These are phyloP conservation scores for Nyctereutes procyonoides DNA, from an alignment of 2,113 vertebrate genomes.

Conservation along the genomic window DNA sequence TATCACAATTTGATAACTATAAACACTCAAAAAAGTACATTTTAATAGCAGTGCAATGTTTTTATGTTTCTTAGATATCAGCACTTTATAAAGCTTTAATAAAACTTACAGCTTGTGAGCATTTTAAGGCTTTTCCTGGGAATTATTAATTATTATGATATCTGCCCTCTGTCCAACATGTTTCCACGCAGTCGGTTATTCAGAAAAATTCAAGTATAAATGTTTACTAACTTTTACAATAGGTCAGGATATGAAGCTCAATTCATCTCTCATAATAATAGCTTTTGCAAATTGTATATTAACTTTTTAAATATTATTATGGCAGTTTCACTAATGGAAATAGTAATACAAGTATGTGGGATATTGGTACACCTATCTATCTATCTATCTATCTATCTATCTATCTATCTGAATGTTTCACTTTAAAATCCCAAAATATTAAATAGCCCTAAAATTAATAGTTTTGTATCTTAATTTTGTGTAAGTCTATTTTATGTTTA, in stretches of 20 bases:
- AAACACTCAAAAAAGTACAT: neutral
- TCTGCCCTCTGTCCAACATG: neutral
- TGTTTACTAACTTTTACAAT: neutral
- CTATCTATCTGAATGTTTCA: neutral
- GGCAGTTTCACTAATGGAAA: slow-evolving; percentile 15
- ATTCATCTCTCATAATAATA: neutral
- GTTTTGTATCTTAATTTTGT: slow-evolving; percentile 10
- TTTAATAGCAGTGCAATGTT: neutral
- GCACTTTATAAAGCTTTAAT: neutral
- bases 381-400: neutral
- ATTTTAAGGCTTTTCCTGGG: neutral
- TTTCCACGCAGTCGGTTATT: neutral
- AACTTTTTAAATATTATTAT: neutral
- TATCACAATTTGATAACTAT: neutral
- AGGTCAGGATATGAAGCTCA: neutral
- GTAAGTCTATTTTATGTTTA: neutral
- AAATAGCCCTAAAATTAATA: neutral
- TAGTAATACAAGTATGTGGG: neutral
- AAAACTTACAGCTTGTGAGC: neutral
- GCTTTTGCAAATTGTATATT: neutral
- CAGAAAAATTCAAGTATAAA: neutral
- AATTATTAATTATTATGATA: neutral
- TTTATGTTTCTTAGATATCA: neutral
- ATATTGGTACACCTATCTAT: neutral
- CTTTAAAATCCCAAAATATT: neutral